Percentiles rank a stretch among this genome's conserved stretches.
These are phyloP conservation scores for Pyrrhura leucotis DNA, from an alignment of 2,797 vertebrate genomes.

Conservation along the genomic window DNA sequence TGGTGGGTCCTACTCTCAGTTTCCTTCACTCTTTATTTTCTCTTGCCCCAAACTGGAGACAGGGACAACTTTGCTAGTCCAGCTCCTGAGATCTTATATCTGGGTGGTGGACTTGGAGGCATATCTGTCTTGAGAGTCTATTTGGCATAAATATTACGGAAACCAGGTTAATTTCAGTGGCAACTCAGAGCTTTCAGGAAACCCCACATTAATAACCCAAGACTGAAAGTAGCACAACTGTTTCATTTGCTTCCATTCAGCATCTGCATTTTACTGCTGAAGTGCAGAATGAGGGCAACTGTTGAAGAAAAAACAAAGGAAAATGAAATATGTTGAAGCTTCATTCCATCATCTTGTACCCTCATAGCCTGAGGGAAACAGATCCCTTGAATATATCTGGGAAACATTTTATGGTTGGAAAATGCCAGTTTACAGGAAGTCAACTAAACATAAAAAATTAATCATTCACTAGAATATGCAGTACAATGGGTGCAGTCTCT, in stretches of 20 bases:
- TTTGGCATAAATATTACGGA: neutral
- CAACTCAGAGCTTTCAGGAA: neutral
- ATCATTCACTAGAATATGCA: neutral
- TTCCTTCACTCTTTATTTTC: neutral
- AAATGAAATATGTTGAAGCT: neutral
- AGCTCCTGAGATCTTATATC: neutral
- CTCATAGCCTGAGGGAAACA: neutral
- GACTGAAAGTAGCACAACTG: neutral
- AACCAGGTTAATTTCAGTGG: neutral
- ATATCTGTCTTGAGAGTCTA: too few species aligned
- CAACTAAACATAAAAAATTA: neutral
- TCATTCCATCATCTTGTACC: neutral
- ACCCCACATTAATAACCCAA: neutral
- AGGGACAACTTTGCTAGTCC: too few species aligned
- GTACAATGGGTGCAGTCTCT: too few species aligned
- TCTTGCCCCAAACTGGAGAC: neutral
- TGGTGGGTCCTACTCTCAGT: neutral
- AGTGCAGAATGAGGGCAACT: neutral
- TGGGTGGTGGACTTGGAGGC: neutral
- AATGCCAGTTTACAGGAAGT: neutral
- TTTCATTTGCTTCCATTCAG: neutral
- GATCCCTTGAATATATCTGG: neutral
- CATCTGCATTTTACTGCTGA: neutral
- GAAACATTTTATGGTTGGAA: neutral
- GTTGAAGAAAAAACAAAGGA: neutral